These are phyloP conservation scores for Ashinkailepas kermadecensis DNA, from an alignment of 2,888 invertebrate genomes.

Conservation along the genomic window DNA sequence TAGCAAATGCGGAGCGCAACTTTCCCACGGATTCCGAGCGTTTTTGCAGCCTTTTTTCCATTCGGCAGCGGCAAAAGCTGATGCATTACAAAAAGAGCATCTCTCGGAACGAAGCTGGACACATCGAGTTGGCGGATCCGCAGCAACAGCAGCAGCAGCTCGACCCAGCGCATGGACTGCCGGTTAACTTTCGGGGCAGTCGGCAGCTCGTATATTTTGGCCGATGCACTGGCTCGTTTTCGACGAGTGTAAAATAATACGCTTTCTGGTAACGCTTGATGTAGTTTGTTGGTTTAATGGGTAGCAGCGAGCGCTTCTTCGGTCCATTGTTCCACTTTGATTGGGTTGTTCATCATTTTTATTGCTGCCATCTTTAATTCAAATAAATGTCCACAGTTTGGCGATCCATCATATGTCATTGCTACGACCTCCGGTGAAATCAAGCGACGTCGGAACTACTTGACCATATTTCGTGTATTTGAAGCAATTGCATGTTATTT, in stretches of 20 bases:
- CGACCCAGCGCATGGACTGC: too few species aligned
- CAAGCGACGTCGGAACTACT: not conserved
- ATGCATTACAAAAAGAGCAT: not conserved
- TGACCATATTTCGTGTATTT: not conserved
- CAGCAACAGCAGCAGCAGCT: not conserved
- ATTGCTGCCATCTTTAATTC: slow-evolving; percentile 5
- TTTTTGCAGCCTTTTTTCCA: slow-evolving; percentile 10
- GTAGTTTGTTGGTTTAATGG: too few species aligned
- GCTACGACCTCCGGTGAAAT: not conserved
- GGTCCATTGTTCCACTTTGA: not conserved
- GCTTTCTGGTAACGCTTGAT: too few species aligned
- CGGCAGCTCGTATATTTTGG: too few species aligned
- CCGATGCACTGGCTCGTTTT: too few species aligned
- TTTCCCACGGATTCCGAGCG: slow-evolving; percentile 8
- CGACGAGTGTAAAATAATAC: too few species aligned
- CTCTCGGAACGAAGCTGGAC: not conserved
- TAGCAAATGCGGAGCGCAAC: not conserved
- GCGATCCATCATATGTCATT: not conserved
- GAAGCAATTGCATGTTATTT: too few species aligned
- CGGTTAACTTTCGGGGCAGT: too few species aligned
- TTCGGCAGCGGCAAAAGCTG: not conserved
- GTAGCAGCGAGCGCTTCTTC: not conserved
- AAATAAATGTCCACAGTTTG: not conserved
- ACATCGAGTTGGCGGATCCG: not conserved
- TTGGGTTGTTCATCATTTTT: not conserved